Conservation (phyloP, 1,140 invertebrate genomes). For the Campodea augens region DNA sequence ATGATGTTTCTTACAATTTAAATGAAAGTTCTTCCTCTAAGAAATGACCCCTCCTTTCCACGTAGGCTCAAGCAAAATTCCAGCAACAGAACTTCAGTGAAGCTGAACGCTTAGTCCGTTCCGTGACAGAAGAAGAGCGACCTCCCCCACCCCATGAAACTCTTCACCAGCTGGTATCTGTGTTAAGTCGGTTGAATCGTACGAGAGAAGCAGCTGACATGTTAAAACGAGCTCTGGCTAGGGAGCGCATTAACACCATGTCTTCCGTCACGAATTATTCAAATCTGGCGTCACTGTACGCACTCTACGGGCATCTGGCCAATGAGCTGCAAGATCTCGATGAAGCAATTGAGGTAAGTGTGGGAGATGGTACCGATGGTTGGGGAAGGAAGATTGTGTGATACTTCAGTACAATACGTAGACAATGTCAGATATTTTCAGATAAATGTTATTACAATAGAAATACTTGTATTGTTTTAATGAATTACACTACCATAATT, state of each 20-base stretch:
- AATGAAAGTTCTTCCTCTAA: too few species aligned
- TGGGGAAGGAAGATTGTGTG: too few species aligned
- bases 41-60: too few species aligned
- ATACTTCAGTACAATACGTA: too few species aligned
- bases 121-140: too few species aligned
- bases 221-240: background rate
- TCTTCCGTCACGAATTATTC: background rate
- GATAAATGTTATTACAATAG: too few species aligned
- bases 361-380: too few species aligned
- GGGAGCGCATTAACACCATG: background rate
- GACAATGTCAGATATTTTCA: too few species aligned
- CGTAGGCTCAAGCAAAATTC: background rate
- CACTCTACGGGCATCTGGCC: background rate
- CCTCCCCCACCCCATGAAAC: background rate
- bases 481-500: too few species aligned
- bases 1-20: too few species aligned
- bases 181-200: background rate
- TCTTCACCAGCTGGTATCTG: background rate
- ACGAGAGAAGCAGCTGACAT: background rate
- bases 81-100: background rate
- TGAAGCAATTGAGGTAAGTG: conserved; percentile 9
- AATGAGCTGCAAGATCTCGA: background rate
- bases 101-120: background rate
- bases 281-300: conserved; percentile 6
- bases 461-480: too few species aligned